A percentile compares a stretch with the other conserved stretches of the same genome.
phyloP scores from a whole-genome alignment of 2,797 vertebrate species.

The Leuciscus waleckii region DNA sequence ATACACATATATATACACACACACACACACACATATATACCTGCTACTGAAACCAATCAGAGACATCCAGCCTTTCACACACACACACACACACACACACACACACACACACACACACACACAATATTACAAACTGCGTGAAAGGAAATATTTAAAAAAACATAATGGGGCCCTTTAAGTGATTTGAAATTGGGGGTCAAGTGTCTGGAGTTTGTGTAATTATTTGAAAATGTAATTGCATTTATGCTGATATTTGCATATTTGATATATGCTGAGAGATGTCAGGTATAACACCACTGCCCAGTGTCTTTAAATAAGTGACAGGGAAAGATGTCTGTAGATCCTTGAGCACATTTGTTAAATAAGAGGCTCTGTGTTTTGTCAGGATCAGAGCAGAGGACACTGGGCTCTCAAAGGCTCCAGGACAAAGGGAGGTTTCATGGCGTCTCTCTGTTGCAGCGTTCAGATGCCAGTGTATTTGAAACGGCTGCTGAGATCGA shows the following conservation, averaged over 20 bases:
- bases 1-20: too few species aligned
- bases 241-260: neutral
- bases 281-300: neutral
- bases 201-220: neutral
- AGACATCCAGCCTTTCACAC: too few species aligned
- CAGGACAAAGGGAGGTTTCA: conserved; percentile 20
- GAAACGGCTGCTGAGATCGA: neutral
- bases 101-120: too few species aligned
- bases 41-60: too few species aligned
- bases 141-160: too few species aligned
- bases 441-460: neutral
- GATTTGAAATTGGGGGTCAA: neutral
- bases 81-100: too few species aligned
- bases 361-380: conserved; percentile 32
- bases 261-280: neutral
- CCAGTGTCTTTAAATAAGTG: conserved; percentile 20
- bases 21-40: too few species aligned
- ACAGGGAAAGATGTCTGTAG: conserved; percentile 2
- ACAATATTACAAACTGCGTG: too few species aligned
- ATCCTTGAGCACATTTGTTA: conserved; percentile 25
- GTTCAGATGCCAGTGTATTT: neutral
- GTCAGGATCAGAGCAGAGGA: conserved; percentile 39
- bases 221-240: neutral
- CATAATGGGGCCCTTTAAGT: neutral
- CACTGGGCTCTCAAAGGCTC: neutral